Base-by-base conservation (phyloP, 2,888 invertebrate species). In the Eilema depressum region DNA sequence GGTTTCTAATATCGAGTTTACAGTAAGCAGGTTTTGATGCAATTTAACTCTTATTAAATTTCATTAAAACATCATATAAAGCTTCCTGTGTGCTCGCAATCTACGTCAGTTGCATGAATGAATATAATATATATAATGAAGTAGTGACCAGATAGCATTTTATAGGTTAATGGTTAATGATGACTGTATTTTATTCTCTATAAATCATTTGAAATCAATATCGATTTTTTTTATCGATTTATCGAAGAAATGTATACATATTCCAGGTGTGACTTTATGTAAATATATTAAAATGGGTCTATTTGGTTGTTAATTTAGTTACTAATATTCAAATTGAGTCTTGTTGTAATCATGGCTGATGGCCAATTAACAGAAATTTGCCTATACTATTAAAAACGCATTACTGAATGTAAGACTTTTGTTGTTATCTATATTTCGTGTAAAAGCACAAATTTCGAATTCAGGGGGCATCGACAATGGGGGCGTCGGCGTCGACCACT, bases 31-130 rank as follows among this genome's bases (percentile, higher is more conserved):
- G 69, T 73, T 73, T 66, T 5, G 59, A 63, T 68, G 30, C 33
- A 68, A 69, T 72, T 68, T 68, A n/a, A 62, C 8, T 37, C 41
- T 65, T 65, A 72, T 72, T 62, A 71, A 11, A 56, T 61, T 68
- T 61, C 47, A 68, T 61, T 37, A 56, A 65, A 68, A 62, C 37
- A 59, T 60, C 37, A 63, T 53, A 41, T 53, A 57, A 60, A 47
- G 62, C 26, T 70, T 70, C 70, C 66, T 63, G 66, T 64, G 28
- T 26, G 26, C 30, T 37, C 47, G 56, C 26, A 65, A 65, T 56
- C 25, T 57, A 37, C 30, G 66, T 33, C 33, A 37, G 56, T 20
- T 25, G 57, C 20, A 57, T 57, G 25, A 66, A 57, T 66, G 56
- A 66, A 66, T 30, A 8, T 53, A 61, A 61, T 30, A 30, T 12